A percentile compares a stretch with the other conserved stretches of the same genome.
Conservation (phyloP, 2,113 vertebrate genomes). For the Callaeas wilsoni region DNA sequence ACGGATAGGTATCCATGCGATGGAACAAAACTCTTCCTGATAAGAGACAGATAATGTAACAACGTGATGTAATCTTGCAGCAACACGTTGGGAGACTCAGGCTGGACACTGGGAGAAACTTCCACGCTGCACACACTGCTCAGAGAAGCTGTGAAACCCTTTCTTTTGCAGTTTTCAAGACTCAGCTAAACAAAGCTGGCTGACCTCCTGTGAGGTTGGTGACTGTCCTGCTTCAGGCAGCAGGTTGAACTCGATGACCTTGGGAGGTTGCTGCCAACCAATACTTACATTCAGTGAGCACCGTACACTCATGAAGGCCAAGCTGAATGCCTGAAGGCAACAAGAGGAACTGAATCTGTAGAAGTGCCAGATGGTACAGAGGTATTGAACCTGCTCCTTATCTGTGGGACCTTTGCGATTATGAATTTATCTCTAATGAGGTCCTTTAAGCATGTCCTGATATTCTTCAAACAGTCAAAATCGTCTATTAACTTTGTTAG, state of each 20-base stretch:
- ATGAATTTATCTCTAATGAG: background rate
- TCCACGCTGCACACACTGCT: accelerated
- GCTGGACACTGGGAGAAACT: background rate
- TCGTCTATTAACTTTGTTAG: background rate
- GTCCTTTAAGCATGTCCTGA: background rate
- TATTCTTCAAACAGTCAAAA: background rate
- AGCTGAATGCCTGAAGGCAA: background rate
- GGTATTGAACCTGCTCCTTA: background rate
- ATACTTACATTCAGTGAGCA: background rate
- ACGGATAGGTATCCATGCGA: background rate
- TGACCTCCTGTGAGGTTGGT: accelerated
- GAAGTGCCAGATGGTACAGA: background rate
- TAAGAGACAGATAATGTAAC: background rate
- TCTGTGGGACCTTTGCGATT: background rate
- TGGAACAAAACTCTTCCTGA: background rate
- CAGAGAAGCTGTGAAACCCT: background rate
- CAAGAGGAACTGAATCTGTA: background rate
- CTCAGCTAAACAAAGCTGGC: background rate
- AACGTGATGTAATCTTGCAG: background rate
- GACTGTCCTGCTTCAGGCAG: background rate
- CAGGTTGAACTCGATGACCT: background rate
- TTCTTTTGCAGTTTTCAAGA: background rate
- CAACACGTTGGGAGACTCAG: accelerated
- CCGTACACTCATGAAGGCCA: background rate
- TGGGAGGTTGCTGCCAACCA: background rate